phyloP scores from a whole-genome alignment of 1,140 invertebrate genomes.

The Drosophila ercepeae region DNA sequence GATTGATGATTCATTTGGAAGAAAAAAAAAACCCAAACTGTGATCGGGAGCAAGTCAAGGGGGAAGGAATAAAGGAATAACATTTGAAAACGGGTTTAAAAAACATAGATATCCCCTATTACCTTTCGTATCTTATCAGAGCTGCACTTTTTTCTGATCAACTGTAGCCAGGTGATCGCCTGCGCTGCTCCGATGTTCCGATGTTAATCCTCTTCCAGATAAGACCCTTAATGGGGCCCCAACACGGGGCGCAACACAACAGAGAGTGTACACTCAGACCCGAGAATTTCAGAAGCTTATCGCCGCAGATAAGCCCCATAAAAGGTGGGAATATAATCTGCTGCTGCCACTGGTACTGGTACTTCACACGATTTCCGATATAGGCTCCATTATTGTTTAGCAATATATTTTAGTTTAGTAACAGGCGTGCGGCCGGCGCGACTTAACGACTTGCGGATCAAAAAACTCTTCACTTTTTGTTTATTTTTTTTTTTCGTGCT shows the following conservation, averaged over 20 bases:
- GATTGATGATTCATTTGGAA: neutral
- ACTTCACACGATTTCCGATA: constrained; percentile 34
- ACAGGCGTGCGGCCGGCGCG: constrained; percentile 38
- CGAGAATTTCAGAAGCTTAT: constrained; percentile 41
- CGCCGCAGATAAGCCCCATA: neutral
- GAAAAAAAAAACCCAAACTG: no score
- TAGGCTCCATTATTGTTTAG: constrained; percentile 12
- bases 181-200: no score
- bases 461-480: constrained; percentile 9
- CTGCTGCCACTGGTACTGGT: no score
- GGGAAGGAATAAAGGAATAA: no score
- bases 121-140: constrained; percentile 32
- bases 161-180: constrained; percentile 19
- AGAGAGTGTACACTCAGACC: neutral
- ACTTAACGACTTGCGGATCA: neutral
- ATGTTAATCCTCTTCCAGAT: constrained; percentile 25
- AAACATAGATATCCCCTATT: no score
- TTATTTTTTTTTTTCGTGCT: neutral
- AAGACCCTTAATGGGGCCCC: constrained; percentile 34
- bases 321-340: constrained; percentile 50
- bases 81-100: neutral
- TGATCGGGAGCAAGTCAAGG: no score
- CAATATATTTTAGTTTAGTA: constrained; percentile 20
- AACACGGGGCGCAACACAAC: no score
- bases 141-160: neutral